Base-by-base conservation (phyloP, 53 echinoderm and acorn worm genomes). In the Astropecten irregularis region DNA sequence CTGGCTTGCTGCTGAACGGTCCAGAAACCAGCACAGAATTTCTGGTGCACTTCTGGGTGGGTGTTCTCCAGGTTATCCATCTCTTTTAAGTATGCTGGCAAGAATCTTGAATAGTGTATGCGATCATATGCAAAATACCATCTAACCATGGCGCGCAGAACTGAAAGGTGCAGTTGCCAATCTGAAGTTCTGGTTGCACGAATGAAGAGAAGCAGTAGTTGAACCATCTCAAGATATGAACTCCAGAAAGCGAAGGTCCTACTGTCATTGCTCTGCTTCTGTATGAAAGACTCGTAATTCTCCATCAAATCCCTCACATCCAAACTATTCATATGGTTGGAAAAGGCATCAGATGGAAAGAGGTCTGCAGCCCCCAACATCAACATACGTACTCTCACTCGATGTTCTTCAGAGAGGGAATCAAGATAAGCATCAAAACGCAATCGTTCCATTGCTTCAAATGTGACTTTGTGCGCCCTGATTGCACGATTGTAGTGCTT, bases 71-170 rank as follows among this genome's bases (percentile, higher is more conserved):
- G 87, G 6, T 56, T 23, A 0, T 40, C 15, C 93, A 93, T 87
- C 55, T 90, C 90, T 3, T 84, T 18, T 84, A 84, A 85, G 44
- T 90, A 90, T 15, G 56, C 88, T 14, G 88, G 76, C 38, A 90
- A 30, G 58, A 87, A 93, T 35, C 88, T 49, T 32, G 87, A 48
- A 61, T 92, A 92, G 56, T 92, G 88, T 13, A 57, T 58, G 0
- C 86, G 69, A 33, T 58, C 58, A 58, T 58, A 20, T 23, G 58
- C 58, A 11, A 58, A 58, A 58, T 26, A 58, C 58, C 58, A 58
- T 2, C 20, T 2, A 26, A 28, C 26, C 58, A 58, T 58, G 28
- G 23, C 4, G 4, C 58, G 23, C 23, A 58, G 8, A 20, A 23
- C 58, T 3, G 20, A 6, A 9, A 58, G 62, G 16, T 62, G 62